A percentile compares a stretch with the other conserved stretches of the same genome.
phyloP scores from a whole-genome alignment of 1,140 invertebrate genomes.

The Venturia canescens region DNA sequence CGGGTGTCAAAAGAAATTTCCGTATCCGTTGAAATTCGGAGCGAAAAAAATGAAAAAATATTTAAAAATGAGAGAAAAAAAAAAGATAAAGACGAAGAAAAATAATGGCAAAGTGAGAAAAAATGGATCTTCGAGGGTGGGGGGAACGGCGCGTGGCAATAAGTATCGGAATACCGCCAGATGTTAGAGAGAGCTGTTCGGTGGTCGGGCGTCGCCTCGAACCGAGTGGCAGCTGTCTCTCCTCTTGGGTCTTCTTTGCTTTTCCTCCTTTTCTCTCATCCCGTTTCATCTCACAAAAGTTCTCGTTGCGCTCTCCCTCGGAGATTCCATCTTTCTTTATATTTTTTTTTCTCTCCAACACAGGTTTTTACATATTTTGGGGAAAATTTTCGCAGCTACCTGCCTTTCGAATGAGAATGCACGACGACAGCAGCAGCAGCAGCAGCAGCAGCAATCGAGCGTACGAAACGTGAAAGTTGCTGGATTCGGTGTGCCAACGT shows the following conservation, averaged over 20 bases:
- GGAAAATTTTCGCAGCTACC: too few relatives aligned
- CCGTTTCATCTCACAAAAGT: background rate
- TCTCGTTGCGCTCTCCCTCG: background rate
- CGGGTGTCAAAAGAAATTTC: too few relatives aligned
- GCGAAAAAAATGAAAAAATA: too few relatives aligned
- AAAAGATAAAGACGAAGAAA: too few relatives aligned
- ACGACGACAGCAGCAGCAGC: too few relatives aligned
- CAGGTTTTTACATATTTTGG: background rate
- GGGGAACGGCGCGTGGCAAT: conserved; percentile 44
- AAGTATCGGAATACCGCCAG: conserved; percentile 46
- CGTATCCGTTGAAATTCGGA: too few relatives aligned
- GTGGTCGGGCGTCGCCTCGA: conserved; percentile 30
- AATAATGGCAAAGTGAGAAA: background rate
- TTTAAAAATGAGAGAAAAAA: too few relatives aligned
- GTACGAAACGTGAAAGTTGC: too few relatives aligned
- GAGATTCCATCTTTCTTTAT: background rate
- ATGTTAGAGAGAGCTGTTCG: conserved; percentile 21
- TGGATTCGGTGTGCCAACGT: too few relatives aligned
- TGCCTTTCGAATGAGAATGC: too few relatives aligned
- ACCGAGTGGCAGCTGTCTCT: conserved; percentile 36
- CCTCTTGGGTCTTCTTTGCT: conserved; percentile 36
- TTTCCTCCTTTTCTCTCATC: conserved; percentile 30
- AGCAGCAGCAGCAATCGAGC: too few relatives aligned
- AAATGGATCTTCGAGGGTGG: conserved; percentile 1
- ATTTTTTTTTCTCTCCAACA: background rate